Conservation (phyloP, 2,113 vertebrate species). For the Struthio camelus region DNA sequence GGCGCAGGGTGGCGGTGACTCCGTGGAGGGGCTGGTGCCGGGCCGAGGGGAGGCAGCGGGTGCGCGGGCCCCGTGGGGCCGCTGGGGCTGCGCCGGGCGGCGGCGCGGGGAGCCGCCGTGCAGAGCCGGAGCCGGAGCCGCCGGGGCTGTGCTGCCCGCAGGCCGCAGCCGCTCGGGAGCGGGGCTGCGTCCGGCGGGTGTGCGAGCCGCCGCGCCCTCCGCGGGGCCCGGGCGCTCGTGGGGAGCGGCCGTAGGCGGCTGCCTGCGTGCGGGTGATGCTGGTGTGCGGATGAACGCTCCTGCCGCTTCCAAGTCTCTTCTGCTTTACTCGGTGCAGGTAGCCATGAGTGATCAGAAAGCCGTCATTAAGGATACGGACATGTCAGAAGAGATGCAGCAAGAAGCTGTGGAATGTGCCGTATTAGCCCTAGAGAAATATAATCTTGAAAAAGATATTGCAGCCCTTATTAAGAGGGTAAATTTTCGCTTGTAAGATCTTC, state of each 20-base stretch:
- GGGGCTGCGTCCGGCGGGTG: neutral
- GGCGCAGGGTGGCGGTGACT: neutral
- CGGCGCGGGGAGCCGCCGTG: too few relatives aligned
- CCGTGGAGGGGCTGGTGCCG: neutral
- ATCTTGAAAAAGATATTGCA: constrained; percentile 86
- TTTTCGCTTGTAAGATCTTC: neutral
- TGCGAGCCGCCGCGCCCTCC: too few relatives aligned
- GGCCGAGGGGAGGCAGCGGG: too few relatives aligned
- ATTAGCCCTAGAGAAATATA: constrained; percentile 86
- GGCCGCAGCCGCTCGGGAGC: neutral
- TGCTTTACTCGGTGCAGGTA: neutral
- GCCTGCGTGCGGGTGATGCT: neutral
- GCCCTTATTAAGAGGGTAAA: constrained; percentile 85
- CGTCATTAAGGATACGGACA: constrained; percentile 83
- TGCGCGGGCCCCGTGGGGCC: too few relatives aligned
- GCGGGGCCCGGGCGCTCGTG: too few relatives aligned
- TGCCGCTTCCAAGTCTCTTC: rapidly evolving
- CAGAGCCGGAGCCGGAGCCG: too few relatives aligned
- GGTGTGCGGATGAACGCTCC: neutral
- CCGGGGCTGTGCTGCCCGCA: too few relatives aligned
- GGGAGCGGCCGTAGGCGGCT: neutral
- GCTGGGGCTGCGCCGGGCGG: too few relatives aligned
- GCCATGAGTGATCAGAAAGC: constrained; percentile 81
- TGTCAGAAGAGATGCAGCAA: constrained; percentile 89
- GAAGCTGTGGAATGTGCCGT: constrained; percentile 83